A percentile compares a stretch with the other conserved stretches of the same genome.
These are phyloP conservation scores for Acanthurus lineatus DNA, from an alignment of 2,797 vertebrate genomes.

Conservation along the genomic window DNA sequence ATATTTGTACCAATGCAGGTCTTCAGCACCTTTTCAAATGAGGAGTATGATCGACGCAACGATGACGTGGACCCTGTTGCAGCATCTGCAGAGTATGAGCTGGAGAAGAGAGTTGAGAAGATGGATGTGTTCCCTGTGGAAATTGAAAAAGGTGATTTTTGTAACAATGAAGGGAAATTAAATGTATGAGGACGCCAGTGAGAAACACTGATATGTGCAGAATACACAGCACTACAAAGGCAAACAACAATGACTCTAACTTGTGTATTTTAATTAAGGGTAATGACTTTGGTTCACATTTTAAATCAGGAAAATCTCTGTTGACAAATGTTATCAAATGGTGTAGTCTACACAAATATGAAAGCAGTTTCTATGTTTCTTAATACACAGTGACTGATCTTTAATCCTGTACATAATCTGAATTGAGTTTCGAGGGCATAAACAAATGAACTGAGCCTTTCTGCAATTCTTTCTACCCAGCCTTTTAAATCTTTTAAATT, in stretches of 20 bases:
- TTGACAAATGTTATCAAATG: neutral
- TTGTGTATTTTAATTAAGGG: neutral
- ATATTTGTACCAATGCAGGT: constrained; percentile 82
- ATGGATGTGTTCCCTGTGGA: constrained; percentile 97
- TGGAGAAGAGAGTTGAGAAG: constrained; percentile 96
- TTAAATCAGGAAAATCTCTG: neutral
- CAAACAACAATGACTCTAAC: neutral
- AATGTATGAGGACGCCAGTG: neutral
- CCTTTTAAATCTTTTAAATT: constrained; percentile 7
- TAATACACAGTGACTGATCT: neutral
- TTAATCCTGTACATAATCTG: neutral
- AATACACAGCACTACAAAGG: neutral
- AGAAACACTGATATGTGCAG: neutral
- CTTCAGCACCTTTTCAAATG: constrained; percentile 93
- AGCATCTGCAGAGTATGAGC: constrained; percentile 93
- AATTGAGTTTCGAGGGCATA: neutral
- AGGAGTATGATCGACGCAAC: constrained; percentile 94
- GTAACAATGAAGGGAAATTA: neutral
- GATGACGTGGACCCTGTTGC: constrained; percentile 95
- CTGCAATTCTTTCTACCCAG: neutral
- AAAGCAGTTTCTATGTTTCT: neutral
- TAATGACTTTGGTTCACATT: neutral
- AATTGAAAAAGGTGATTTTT: constrained; percentile 88
- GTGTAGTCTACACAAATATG: neutral
- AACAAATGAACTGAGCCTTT: neutral